Conservation (phyloP, 2,888 invertebrate genomes). For the Drosophila macrospina region DNA sequence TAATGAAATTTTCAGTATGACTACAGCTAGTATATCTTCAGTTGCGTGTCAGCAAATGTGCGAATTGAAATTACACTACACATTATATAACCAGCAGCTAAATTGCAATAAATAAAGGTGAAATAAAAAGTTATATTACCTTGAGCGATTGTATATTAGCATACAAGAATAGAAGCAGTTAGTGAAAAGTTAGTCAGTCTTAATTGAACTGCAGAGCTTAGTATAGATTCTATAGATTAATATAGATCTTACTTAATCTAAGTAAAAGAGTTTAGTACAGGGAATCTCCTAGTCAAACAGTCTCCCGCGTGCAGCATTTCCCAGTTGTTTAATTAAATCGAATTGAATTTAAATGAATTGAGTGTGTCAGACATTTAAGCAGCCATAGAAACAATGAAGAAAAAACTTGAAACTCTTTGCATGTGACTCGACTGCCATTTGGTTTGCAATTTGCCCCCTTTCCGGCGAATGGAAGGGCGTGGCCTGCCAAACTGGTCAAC, state of each 20-base stretch:
- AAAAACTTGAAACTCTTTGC: conserved; percentile 42
- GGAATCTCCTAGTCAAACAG: not conserved
- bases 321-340: conserved; percentile 60
- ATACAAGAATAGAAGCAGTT: too few relatives aligned
- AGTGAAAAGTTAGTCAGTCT: too few relatives aligned
- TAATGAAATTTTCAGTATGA: not conserved
- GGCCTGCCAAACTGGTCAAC: conserved; percentile 42
- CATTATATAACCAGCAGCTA: not conserved
- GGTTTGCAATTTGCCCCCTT: not conserved
- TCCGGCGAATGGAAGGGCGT: conserved; percentile 49
- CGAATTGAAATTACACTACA: not conserved
- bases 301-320: not conserved
- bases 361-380: conserved; percentile 26
- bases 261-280: not conserved
- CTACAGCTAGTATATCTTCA: not conserved
- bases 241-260: not conserved
- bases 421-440: conserved; percentile 33
- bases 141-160: too few relatives aligned
- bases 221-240: too few relatives aligned
- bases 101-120: not conserved
- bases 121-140: not conserved
- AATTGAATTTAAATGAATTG: conserved; percentile 57
- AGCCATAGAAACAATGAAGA: conserved; percentile 23
- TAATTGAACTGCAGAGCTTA: too few relatives aligned
- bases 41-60: not conserved